Base-by-base conservation (phyloP, 2,888 invertebrate species). In the Troides oblongomaculatus region DNA sequence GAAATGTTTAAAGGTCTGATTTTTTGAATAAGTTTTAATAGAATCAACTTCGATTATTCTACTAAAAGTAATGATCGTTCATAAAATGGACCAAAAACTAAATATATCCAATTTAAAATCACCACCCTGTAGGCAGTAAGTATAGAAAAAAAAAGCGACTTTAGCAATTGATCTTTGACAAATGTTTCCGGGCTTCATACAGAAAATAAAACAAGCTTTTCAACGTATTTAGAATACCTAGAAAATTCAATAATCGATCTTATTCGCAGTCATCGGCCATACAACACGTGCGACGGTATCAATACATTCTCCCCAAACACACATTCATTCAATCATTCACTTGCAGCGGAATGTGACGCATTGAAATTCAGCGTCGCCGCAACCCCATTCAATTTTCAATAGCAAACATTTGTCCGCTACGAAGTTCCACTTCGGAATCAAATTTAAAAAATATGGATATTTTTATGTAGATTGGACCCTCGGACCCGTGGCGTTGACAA, bases 371-470 rank as follows among this genome's bases (percentile, higher is more conserved):
- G 87, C 90, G 90, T 90, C 91, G 89, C 88, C 87, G 88, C 83
- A 79, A 81, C 84, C 82, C 83, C 81, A 80, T 84, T 84, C 89
- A 89, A 91, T 89, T 91, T 92, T 87, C 90, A 90, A 91, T 90
- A 84, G 92, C 88, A 92, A 92, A 92, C 90, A 92, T 92, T 92
- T 88, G 92, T 85, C 85, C 87, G 81, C 79, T 77, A 72, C 75
- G 72, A 83, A 87, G 83, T 80, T 80, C 74, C 73, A 73, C 77
- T 85, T 83, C 81, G 82, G 90, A 92, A 92, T 92, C 91, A 89
- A 89, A 92, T 92, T 92, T 91, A 89, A 91, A 64, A 64, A 91
- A 89, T 90, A 88, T 90, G 86, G 86, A 87, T 88, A 90, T 90
- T 88, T 87, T 86, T 84, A 88, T 88, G 87, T 85, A 88, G 84